phyloP scores from a whole-genome alignment of 2,888 invertebrate genomes.

The Cynaeus angustus region DNA sequence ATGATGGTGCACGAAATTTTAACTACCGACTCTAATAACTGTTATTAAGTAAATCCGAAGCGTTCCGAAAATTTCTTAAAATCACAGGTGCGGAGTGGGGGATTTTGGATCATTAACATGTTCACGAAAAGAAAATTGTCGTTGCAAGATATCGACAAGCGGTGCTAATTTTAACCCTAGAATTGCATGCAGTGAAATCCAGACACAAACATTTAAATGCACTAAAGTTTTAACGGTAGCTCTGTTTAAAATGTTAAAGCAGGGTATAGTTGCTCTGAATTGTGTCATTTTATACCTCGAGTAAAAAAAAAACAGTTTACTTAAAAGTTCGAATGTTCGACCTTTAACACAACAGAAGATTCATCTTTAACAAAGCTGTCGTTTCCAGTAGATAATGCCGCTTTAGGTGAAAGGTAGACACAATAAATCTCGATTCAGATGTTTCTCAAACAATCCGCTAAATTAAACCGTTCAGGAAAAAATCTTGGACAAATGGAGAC shows the following conservation, averaged over 20 bases:
- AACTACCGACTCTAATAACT: conserved; percentile 52
- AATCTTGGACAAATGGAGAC: neutral
- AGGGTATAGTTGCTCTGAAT: no score
- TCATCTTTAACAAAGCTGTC: conserved; percentile 16
- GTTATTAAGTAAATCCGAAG: conserved; percentile 57
- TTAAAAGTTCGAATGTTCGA: neutral
- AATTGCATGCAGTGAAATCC: neutral
- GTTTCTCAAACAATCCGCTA: conserved; percentile 18
- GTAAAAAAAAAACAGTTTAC: neutral
- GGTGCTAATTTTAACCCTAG: conserved; percentile 1
- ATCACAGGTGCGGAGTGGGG: conserved; percentile 55
- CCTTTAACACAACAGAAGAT: conserved; percentile 3
- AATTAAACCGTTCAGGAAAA: conserved; percentile 16
- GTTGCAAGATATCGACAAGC: conserved; percentile 20
- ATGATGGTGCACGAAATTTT: conserved; percentile 39
- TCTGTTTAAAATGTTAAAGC: no score
- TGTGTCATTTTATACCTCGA: no score
- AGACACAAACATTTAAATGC: neutral
- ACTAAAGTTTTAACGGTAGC: neutral
- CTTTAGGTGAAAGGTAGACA: conserved; percentile 13
- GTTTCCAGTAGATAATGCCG: conserved; percentile 10
- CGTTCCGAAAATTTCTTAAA: conserved; percentile 55
- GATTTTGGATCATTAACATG: conserved; percentile 46
- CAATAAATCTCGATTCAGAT: conserved; percentile 22
- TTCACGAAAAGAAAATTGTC: conserved; percentile 39